A percentile compares a stretch with the other conserved stretches of the same genome.
These are phyloP conservation scores for Trididemnum clinides DNA, from an alignment of 23 tunicate genomes.

Conservation along the genomic window DNA sequence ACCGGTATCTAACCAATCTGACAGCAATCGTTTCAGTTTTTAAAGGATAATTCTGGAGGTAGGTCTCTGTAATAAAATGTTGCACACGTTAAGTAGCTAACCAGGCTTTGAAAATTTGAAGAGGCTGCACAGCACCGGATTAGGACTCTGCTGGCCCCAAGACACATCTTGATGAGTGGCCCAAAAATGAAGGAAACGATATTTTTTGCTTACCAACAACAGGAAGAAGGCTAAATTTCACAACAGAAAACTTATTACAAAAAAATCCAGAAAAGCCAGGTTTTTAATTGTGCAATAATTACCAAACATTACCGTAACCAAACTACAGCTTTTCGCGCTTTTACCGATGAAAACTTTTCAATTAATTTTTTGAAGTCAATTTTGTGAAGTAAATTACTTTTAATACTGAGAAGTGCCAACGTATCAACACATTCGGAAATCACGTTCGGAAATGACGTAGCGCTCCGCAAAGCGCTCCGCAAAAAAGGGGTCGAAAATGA, in stretches of 20 bases:
- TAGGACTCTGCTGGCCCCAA: not conserved
- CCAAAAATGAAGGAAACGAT: too few relatives aligned
- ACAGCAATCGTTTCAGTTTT: too few relatives aligned
- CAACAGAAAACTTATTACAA: not conserved
- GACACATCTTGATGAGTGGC: not conserved
- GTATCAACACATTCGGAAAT: too few relatives aligned
- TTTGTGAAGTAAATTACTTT: not conserved
- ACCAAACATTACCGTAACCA: not conserved
- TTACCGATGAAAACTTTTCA: not conserved
- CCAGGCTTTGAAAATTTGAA: too few relatives aligned
- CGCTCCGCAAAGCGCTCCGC: too few relatives aligned
- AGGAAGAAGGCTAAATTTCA: not conserved
- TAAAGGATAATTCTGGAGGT: too few relatives aligned
- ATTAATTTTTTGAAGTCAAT: not conserved
- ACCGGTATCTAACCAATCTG: too few relatives aligned
- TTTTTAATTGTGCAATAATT: not conserved
- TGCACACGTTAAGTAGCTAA: too few relatives aligned
- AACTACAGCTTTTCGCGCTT: not conserved
- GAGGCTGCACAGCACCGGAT: not conserved
- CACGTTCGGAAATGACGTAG: too few relatives aligned
- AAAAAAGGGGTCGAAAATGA: too few relatives aligned
- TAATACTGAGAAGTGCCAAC: not conserved
- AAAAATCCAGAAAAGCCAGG: not conserved
- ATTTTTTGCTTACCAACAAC: not conserved
- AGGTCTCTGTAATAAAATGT: too few relatives aligned